phyloP scores from a whole-genome alignment of 2,888 invertebrate genomes.

The Cryptus viduatorius region DNA sequence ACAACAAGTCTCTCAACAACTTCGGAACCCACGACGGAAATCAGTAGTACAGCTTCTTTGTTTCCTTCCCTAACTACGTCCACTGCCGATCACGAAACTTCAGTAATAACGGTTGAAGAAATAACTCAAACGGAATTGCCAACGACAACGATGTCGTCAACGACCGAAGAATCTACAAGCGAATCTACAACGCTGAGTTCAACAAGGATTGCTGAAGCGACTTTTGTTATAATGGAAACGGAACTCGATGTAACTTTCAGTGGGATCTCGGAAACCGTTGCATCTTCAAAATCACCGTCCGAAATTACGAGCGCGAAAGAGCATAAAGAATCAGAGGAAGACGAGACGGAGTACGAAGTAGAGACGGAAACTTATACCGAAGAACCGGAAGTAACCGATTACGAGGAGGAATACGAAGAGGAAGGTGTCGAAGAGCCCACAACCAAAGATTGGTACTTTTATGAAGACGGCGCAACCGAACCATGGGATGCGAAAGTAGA shows the following conservation, averaged over 20 bases:
- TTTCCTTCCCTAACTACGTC: background rate
- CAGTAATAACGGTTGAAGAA: conserved; percentile 47
- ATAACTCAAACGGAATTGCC: conserved; percentile 3
- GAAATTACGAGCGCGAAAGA: conserved; percentile 4
- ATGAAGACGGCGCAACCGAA: conserved; percentile 34
- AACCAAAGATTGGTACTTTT: conserved; percentile 31
- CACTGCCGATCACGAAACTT: conserved; percentile 24
- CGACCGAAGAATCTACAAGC: conserved; percentile 3
- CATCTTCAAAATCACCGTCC: background rate
- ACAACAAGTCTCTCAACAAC: background rate
- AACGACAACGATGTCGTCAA: background rate
- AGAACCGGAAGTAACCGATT: conserved; percentile 45
- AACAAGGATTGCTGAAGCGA: background rate
- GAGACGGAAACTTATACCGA: conserved; percentile 36
- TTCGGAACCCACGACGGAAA: background rate
- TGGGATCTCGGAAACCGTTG: background rate
- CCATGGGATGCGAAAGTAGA: background rate
- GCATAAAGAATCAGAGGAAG: background rate
- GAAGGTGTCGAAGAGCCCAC: conserved; percentile 19
- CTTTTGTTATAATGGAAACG: conserved; percentile 20
- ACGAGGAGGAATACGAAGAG: conserved; percentile 46
- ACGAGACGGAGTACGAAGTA: conserved; percentile 38
- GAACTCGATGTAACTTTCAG: conserved; percentile 20
- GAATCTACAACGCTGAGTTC: background rate
- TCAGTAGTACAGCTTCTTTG: background rate